Evolutionary conservation across 2,797 vertebrate genomes (phyloP).

Genomic region (Acipenser ruthenus): DNA sequence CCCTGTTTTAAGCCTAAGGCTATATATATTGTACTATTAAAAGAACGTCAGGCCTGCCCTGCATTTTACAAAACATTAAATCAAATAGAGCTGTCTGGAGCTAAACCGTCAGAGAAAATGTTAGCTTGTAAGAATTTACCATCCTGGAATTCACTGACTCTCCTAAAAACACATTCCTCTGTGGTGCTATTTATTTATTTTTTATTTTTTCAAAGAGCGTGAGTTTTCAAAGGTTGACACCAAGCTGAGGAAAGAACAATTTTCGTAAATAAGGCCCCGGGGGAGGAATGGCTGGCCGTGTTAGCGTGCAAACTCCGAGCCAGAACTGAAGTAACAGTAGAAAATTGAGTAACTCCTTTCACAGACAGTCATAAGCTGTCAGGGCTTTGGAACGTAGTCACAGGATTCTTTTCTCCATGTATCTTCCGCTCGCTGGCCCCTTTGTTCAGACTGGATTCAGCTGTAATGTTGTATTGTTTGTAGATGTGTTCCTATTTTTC

Average conservation of each 20-base stretch:
- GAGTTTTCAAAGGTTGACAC: constrained; percentile 22
- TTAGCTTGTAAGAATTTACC: neutral
- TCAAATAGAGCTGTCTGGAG: neutral
- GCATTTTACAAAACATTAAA: neutral
- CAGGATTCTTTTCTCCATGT: constrained; percentile 22
- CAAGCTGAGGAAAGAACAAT: constrained; percentile 38
- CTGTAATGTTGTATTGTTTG: constrained; percentile 25
- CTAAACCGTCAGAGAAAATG: neutral
- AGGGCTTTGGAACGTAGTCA: constrained; percentile 23
- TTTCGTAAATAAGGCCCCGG: constrained; percentile 40
- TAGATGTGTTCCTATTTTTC: constrained; percentile 30
- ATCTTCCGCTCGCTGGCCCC: constrained; percentile 24
- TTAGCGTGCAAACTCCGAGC: constrained; percentile 23
- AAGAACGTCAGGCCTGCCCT: neutral
- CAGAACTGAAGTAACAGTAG: constrained; percentile 30
- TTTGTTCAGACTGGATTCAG: constrained; percentile 26
- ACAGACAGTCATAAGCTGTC: constrained; percentile 22
- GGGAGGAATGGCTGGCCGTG: constrained; percentile 19
- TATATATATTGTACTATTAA: neutral
- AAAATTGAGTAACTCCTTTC: constrained; percentile 30
- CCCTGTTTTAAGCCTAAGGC: neutral
- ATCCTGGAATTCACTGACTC: constrained; percentile 12
- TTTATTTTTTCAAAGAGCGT: neutral
- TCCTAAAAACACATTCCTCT: constrained; percentile 12
- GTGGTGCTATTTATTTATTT: neutral